phyloP scores from a whole-genome alignment of 2,797 vertebrate species.

The Rhodeus uyekii region DNA sequence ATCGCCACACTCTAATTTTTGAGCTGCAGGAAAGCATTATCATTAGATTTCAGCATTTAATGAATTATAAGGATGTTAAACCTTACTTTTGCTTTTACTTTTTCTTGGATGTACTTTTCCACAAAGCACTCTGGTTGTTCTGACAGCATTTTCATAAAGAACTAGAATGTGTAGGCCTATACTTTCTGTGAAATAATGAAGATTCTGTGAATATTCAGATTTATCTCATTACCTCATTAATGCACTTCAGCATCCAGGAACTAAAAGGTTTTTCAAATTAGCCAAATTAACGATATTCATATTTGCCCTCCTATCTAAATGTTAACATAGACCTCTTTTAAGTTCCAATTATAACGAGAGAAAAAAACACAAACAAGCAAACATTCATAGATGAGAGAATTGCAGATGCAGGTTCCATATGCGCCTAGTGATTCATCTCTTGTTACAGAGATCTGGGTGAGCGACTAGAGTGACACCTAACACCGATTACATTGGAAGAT shows the following conservation, averaged over 20 bases:
- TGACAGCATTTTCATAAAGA: neutral
- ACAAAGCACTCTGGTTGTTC: neutral
- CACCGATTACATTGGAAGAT: neutral
- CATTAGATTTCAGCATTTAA: neutral
- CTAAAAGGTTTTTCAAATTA: neutral
- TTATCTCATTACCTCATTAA: neutral
- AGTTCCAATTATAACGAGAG: neutral
- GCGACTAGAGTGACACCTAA: neutral
- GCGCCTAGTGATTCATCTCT: neutral
- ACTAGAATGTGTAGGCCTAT: neutral
- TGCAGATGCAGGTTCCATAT: neutral
- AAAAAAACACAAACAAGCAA: neutral
- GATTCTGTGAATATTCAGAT: neutral
- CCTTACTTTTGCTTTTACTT: neutral
- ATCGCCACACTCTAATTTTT: no score
- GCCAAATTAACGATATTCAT: neutral
- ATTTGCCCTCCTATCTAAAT: neutral
- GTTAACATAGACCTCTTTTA: neutral
- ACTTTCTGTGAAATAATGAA: neutral
- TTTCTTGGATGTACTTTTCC: neutral
- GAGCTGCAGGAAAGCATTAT: no score
- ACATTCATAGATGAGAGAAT: neutral
- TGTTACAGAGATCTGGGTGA: neutral
- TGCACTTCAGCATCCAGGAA: neutral
- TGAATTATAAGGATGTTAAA: neutral